These are phyloP conservation scores for Dinocampus coccinellae DNA, from an alignment of 2,888 invertebrate genomes.

Conservation along the genomic window DNA sequence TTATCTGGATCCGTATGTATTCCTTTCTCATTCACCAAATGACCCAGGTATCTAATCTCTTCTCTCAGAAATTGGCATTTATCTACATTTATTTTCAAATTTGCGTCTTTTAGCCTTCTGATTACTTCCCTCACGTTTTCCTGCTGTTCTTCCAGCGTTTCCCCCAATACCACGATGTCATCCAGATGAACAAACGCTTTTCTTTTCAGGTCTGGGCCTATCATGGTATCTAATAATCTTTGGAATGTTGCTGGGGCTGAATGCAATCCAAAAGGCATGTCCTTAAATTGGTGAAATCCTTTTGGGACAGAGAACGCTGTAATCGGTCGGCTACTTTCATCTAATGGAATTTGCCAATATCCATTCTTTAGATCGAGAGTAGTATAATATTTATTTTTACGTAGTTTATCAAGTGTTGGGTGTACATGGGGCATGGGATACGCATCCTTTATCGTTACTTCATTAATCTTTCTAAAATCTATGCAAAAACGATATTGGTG, in stretches of 20 bases:
- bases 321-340: slow-evolving; percentile 37
- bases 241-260: slow-evolving; percentile 33
- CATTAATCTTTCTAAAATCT: not conserved
- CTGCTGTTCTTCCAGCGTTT: slow-evolving; percentile 46
- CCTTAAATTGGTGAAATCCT: slow-evolving; percentile 51
- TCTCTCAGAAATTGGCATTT: slow-evolving; percentile 47
- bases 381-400: not conserved
- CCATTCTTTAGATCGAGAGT: slow-evolving; percentile 10
- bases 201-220: slow-evolving; percentile 4
- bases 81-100: slow-evolving; percentile 44
- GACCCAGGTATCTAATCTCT: slow-evolving; percentile 49
- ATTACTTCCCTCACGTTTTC: slow-evolving; percentile 40
- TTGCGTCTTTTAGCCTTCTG: slow-evolving; percentile 32
- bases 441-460: not conserved
- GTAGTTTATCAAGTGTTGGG: not conserved
- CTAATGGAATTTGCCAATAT: slow-evolving; percentile 50
- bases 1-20: slow-evolving; percentile 38
- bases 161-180: slow-evolving; percentile 31
- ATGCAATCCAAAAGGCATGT: slow-evolving; percentile 53
- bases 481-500: slow-evolving; percentile 51
- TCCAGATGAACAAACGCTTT: slow-evolving; percentile 9
- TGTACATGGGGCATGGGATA: not conserved
- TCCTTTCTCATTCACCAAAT: slow-evolving; percentile 45
- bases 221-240: slow-evolving; percentile 3
- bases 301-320: slow-evolving; percentile 49